Evolutionary conservation across 2,113 vertebrate species (phyloP), one percentile per base, ranked within the genome.

Genomic region (Salvelinus namaycush): DNA sequence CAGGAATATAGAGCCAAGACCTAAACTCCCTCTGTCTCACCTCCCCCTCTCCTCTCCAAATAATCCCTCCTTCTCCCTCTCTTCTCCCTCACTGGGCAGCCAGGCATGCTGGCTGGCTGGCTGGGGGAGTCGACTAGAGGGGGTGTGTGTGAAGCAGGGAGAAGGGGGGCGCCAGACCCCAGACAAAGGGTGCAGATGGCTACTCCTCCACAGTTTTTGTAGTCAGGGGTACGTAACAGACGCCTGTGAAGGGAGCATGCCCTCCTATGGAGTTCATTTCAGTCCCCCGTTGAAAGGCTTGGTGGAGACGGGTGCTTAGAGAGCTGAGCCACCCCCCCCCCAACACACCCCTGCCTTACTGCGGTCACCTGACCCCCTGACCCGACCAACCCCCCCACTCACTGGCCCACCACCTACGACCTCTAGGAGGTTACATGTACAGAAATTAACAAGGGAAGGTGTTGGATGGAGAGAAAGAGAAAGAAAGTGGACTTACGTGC

Each of bases 181-280:
- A 89, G 84, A 93, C 91, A 93, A 92, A 92, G 85, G 89, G 77
- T 85, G 83, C 92, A 93, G 92, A 93, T 93, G 92, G 90, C 87
- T 80, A 80, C 79, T 79, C 86, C 84, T 85, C 79, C 87, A 86
- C 83, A 85, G 86, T 83, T 89, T 82, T 14, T 82, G 76, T 81
- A 54, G 81, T 84, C 82, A 84, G 86, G 87, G 77, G 84, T 79
- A 54, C 85, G 74, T 27, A 84, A 86, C 87, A 89, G 89, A 90
- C 88, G 83, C 86, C 81, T 85, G 87, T 81, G 73, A 85, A 78
- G n/a, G 81, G 84, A 54, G 89, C 77, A 34, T 85, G 80, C 78
- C 88, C 90, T 89, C 91, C 91, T 83, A 90, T 85, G 79, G 89
- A 92, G 88, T 89, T 89, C 81, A 88, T 89, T 88, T 89, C 82